Evolutionary conservation across 2,113 vertebrate species (phyloP).

Genomic region (Amphilophus citrinellus): DNA sequence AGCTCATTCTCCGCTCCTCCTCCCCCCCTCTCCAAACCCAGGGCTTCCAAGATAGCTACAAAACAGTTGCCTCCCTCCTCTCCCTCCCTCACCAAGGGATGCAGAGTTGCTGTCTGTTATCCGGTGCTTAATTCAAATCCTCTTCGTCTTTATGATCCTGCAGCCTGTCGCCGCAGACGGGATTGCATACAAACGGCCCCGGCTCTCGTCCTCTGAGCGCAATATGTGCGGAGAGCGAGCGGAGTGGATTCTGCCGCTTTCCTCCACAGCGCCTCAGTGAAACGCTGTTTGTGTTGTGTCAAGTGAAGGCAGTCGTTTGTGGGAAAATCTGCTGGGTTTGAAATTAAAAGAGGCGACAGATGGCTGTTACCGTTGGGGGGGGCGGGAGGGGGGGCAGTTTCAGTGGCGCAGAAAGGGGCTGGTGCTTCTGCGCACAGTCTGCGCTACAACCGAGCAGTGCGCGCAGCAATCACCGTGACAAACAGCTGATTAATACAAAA

Average conservation of each 20-base stretch:
- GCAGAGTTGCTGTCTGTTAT: conserved; percentile 68
- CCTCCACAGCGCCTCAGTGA: conserved; percentile 22
- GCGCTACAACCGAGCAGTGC: conserved; percentile 5
- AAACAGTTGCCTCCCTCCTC: conserved; percentile 69
- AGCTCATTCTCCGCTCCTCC: conserved; percentile 84
- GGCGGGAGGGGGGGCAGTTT: neutral
- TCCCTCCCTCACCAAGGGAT: conserved; percentile 61
- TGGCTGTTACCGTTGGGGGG: conserved; percentile 38
- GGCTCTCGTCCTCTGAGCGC: conserved; percentile 9
- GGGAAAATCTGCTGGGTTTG: conserved; percentile 39
- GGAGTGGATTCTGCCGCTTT: neutral
- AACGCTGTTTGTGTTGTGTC: conserved; percentile 19
- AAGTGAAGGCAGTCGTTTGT: conserved; percentile 33
- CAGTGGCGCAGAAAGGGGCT: neutral
- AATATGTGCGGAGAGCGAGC: neutral
- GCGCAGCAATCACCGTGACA: conserved; percentile 18
- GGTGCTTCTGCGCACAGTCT: conserved; percentile 21
- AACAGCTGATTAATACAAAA: neutral
- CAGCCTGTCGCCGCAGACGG: conserved; percentile 37
- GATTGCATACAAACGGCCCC: conserved; percentile 10
- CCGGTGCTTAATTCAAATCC: conserved; percentile 78
- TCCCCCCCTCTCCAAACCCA: conserved; percentile 61
- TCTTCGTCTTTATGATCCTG: conserved; percentile 48
- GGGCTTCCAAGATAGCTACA: conserved; percentile 67
- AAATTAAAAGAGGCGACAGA: conserved; percentile 60